phyloP scores from a whole-genome alignment of 2,113 vertebrate genomes.

The Mormoops blainvillei region DNA sequence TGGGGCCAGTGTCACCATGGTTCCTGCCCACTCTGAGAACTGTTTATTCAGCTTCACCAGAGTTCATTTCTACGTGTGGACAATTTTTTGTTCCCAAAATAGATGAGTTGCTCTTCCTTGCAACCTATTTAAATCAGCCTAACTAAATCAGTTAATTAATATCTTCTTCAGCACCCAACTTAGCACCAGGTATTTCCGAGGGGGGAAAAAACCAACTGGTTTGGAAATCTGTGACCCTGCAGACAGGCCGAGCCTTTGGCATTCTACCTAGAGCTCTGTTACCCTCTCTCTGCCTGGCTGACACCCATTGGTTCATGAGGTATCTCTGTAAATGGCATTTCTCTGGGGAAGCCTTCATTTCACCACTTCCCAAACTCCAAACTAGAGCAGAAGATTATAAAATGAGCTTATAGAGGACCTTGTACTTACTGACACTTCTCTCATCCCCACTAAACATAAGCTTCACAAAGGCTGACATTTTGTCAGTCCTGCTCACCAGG shows the following conservation, averaged over 20 bases:
- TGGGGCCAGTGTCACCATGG: not conserved
- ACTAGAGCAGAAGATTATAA: not conserved
- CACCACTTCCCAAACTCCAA: not conserved
- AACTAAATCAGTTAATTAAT: not conserved
- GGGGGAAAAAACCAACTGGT: too few species aligned
- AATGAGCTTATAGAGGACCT: not conserved
- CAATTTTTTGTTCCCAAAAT: not conserved
- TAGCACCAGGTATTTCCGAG: not conserved
- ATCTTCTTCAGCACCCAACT: not conserved
- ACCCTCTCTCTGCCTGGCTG: not conserved
- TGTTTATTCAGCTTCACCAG: not conserved
- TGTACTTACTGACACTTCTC: not conserved
- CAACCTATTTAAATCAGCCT: not conserved
- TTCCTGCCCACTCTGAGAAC: not conserved
- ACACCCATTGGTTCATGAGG: fast-evolving
- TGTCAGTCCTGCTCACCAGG: not conserved
- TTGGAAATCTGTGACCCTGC: not conserved
- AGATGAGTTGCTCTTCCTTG: not conserved
- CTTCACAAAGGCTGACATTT: not conserved
- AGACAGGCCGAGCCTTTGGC: not conserved
- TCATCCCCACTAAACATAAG: fast-evolving
- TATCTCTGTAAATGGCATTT: not conserved
- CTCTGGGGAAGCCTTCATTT: not conserved
- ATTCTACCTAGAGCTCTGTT: not conserved
- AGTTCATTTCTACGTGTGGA: not conserved